Base-by-base conservation (phyloP, 2,113 vertebrate genomes). In the Chauna torquata region DNA sequence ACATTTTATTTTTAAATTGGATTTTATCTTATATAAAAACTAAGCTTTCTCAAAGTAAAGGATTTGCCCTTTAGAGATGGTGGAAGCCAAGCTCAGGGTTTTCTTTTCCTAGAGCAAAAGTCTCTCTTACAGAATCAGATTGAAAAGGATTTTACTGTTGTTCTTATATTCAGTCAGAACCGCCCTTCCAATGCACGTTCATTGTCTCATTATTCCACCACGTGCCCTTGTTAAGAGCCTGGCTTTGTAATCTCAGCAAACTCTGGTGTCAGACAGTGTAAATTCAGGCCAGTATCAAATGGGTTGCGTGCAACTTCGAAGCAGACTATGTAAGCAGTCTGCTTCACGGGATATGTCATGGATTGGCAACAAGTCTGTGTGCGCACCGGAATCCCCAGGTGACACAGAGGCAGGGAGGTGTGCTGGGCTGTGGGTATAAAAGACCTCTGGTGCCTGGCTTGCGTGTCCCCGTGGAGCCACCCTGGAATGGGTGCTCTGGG, bases 211-310 rank as follows among this genome's bases (percentile, higher is more conserved):
- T 79, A 20, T 30, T 44, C 49, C 24, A 19, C 10, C 12, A 5
- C 1, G 2, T 3, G 28, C 2, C 3, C 38, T 49, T 47, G 28
- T 34, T 16, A 8, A 79, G 42, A 13, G 20, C 19, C 79, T 47
- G 13, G 28, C 7, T 82, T 27, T 27, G 30, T 24, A 19, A 47
- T 30, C 19, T 64, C 47, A 34, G 61, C 52, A 38, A 3, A 15
- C 11, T 77, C 23, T 52, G 6, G 30, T 8, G n/a, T n/a, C 45
- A 3, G 5, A 25, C 9, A 15, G 14, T 28, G 6, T 34, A 28
- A 71, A 54, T 25, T 40, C 13, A 4, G 18, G 7, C 5, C 0
- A 0, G 12, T 8, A 36, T 13, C 47, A n/a, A 6, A 14, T 80
- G 62, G 27, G 25, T 28, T 86, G 2, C 28, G 44, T 58, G n/a